Evolutionary conservation across 2,797 vertebrate species (phyloP).

Genomic region (Eulemur mongoz): DNA sequence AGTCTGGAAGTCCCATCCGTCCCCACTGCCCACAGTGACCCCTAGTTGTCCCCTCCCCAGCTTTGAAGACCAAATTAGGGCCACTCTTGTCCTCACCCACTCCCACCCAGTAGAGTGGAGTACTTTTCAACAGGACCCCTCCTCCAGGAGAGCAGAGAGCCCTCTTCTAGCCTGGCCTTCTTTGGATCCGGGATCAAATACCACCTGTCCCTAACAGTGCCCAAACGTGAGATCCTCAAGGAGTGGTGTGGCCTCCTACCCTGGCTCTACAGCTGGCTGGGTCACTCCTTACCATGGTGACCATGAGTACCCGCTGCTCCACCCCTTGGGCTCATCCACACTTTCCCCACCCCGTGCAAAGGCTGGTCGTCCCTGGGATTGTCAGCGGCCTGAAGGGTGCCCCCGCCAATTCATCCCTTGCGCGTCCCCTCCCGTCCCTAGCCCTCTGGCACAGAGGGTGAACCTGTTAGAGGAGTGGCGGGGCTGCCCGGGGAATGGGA

Average conservation of each 20-base stretch:
- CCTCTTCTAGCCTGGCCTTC: slow-evolving; percentile 5
- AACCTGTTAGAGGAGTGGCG: neutral
- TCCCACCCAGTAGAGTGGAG: neutral
- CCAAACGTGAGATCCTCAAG: neutral
- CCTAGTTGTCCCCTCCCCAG: slow-evolving; percentile 15
- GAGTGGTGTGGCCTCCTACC: neutral
- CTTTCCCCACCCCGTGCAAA: neutral
- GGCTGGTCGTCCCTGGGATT: neutral
- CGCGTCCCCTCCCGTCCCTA: neutral
- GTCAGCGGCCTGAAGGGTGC: neutral
- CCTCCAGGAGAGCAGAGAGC: neutral
- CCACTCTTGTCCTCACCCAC: neutral
- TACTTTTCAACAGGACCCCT: neutral
- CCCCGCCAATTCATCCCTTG: neutral
- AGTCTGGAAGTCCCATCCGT: neutral
- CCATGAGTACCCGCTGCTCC: neutral
- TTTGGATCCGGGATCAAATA: slow-evolving; percentile 18
- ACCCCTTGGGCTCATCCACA: neutral
- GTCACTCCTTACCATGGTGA: neutral
- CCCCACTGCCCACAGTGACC: neutral
- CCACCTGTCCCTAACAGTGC: neutral
- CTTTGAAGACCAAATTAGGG: slow-evolving; percentile 27
- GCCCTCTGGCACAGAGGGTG: neutral
- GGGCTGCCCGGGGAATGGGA: neutral
- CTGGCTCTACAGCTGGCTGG: neutral